Percentiles rank a stretch among this genome's conserved stretches.
These are phyloP conservation scores for Drosophila sp. DNA, from an alignment of 1,140 invertebrate species.

Conservation along the genomic window DNA sequence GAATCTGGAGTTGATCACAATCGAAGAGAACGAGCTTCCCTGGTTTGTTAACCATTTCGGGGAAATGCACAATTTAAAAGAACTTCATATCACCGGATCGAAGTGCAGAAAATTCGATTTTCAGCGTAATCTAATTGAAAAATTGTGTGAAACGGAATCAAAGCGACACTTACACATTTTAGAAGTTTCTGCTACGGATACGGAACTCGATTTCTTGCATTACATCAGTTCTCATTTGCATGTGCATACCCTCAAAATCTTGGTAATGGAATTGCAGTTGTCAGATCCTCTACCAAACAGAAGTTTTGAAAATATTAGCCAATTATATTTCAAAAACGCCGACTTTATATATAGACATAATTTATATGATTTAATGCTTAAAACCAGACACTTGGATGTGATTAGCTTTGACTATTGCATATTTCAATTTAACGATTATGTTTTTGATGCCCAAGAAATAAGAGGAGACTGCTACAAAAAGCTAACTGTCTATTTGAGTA, in stretches of 20 bases:
- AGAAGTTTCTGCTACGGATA: neutral
- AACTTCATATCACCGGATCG: constrained; percentile 4
- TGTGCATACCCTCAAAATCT: constrained; percentile 22
- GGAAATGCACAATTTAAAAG: neutral
- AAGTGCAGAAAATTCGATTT: neutral
- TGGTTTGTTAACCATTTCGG: constrained; percentile 4
- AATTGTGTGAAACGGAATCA: neutral
- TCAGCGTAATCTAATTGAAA: neutral
- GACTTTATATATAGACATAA: neutral
- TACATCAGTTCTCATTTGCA: constrained; percentile 7
- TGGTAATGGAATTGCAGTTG: neutral
- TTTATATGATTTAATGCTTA: constrained; percentile 19
- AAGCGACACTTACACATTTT: constrained; percentile 30
- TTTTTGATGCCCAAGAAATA: constrained; percentile 34
- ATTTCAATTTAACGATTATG: constrained; percentile 41
- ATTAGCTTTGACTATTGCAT: constrained; percentile 45
- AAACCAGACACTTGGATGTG: constrained; percentile 22
- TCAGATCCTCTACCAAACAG: neutral
- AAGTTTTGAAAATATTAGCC: constrained; percentile 21
- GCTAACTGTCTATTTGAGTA: neutral
- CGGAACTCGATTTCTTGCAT: constrained; percentile 25
- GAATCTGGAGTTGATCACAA: constrained; percentile 35
- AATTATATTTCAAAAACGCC: constrained; percentile 38
- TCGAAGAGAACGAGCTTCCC: neutral
- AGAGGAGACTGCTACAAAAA: neutral